Base-by-base conservation (phyloP, 2,797 vertebrate species). In the Eulemur mongoz region DNA sequence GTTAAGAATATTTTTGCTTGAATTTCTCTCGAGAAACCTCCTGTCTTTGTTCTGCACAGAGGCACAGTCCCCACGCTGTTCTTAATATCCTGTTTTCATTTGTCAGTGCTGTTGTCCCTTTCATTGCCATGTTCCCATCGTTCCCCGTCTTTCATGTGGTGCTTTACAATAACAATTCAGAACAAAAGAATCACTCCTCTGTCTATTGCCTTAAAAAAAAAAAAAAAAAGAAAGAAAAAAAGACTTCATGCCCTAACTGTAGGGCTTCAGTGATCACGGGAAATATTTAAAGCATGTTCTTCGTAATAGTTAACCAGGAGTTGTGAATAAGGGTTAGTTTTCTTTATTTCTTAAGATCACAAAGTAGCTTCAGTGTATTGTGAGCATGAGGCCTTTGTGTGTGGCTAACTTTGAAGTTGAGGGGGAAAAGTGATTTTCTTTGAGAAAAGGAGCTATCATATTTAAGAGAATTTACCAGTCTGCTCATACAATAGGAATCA, bases 181-280 rank as follows among this genome's bases (percentile, higher is more conserved):
- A 97, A 97, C 80, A 96, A 91, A 97, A 91, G 91, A 97, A 67
- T 95, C 93, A 85, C 93, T 98, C 80, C 95, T 96, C 84, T 91
- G 96, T 95, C 61, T 91, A 87, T 96, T 69, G 95, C 48, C 57
- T 78, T 43, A 61, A 70, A 72, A 92, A 97, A 89, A 91, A 38
- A 38, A 75, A 81, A 38, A 50, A 79, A 92, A 97, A 89, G 89
- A 38, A 38, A 75, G 76, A 38, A 50, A 79, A 89, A 54, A 73
- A 61, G 20, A 35, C 94, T 81, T 43, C 70, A 78, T 76, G 43
- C 91, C 30, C 27, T 91, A 78, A 95, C 45, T 4, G 92, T 89
- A 93, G 86, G 61, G 82, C 79, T 98, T 96, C 85, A 79, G 6
- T 95, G 96, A 96, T 96, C 83, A 80, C 4, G 94, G 84, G 82